Percentiles rank a stretch among this genome's conserved stretches.
Conservation (phyloP, 23 tunicate genomes). For the Trididemnum clinides region DNA sequence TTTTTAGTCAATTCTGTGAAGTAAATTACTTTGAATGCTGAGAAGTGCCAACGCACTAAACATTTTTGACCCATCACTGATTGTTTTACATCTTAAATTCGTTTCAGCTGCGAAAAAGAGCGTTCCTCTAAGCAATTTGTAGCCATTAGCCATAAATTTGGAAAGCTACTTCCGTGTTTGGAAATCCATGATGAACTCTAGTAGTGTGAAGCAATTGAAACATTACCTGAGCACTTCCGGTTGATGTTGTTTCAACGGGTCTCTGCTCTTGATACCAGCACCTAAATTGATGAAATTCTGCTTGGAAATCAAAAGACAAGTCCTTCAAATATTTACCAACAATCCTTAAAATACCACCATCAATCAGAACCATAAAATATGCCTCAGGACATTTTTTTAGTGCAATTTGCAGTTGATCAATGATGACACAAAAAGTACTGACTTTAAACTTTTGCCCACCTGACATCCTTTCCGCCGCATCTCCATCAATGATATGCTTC, state of each 20-base stretch:
- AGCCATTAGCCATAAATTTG: not conserved
- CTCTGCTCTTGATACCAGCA: not conserved
- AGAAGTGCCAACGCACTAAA: not conserved
- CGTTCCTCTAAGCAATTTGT: not conserved
- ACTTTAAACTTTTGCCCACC: not conserved
- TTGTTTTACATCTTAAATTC: not conserved
- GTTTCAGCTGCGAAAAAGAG: not conserved
- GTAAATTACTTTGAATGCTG: not conserved
- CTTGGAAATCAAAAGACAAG: not conserved
- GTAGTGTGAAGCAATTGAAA: not conserved
- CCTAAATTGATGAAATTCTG: not conserved
- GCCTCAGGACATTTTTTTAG: not conserved
- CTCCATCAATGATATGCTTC: not conserved
- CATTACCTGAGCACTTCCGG: not conserved
- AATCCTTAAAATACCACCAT: not conserved
- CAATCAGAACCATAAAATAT: not conserved
- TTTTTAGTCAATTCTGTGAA: not conserved
- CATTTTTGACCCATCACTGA: not conserved
- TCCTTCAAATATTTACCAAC: too few relatives aligned
- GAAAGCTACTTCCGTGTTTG: not conserved
- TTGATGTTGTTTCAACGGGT: not conserved
- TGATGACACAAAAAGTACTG: not conserved
- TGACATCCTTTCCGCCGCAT: not conserved
- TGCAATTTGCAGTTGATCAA: not conserved
- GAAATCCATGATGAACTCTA: not conserved